phyloP scores from a whole-genome alignment of 2,797 vertebrate genomes.

The Capromys pilorides region DNA sequence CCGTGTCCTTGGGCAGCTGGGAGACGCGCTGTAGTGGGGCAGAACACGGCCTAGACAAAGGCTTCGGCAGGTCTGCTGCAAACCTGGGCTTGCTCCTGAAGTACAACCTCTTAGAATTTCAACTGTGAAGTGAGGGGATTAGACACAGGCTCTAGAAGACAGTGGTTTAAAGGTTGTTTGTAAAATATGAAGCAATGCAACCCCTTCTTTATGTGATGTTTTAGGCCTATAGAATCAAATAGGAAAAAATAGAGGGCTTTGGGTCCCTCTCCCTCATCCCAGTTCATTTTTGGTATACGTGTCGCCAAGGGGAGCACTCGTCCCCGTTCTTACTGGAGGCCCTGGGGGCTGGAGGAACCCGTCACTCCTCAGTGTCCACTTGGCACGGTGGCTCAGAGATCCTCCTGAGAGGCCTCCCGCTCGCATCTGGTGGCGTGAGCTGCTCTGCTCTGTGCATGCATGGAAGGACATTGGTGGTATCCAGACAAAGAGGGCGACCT shows the following conservation, averaged over 20 bases:
- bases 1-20: neutral
- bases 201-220: neutral
- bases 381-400: accelerated
- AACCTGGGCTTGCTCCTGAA: slow-evolving; percentile 1
- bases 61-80: neutral
- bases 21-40: accelerated
- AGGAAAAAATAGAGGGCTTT: neutral
- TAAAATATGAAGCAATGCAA: neutral
- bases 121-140: neutral
- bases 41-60: neutral
- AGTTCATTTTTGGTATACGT: neutral
- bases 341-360: neutral
- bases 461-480: neutral
- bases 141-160: neutral
- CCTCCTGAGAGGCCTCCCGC: neutral
- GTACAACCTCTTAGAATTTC: neutral
- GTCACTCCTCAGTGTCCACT: neutral
- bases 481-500: neutral
- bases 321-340: neutral
- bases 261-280: neutral
- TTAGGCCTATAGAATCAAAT: neutral
- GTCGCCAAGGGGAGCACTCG: neutral
- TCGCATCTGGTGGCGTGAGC: neutral
- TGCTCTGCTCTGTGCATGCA: accelerated
- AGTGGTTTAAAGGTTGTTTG: slow-evolving; percentile 24